Base-by-base conservation (phyloP, 2,888 invertebrate species). In the Pseudococcus longispinus region DNA sequence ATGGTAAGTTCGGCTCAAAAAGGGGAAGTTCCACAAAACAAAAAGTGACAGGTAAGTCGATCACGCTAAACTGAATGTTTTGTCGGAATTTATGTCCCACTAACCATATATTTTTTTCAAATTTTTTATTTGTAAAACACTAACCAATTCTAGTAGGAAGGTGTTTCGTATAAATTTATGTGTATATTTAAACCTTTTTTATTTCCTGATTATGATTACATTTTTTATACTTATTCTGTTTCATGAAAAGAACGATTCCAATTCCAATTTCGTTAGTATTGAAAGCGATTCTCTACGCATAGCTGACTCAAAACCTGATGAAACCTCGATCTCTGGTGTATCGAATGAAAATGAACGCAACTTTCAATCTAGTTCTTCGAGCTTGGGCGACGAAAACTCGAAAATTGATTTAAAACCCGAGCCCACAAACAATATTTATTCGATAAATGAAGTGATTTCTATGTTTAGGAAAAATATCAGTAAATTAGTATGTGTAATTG, bases 1-100 rank as follows among this genome's bases (percentile, higher is more conserved):
- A 70, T 3, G 70, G 70, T 70, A 70, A 70, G 70, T 70, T 70
- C 70, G 70, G 70, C 70, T 29, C 70, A 80, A 42, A 80, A n/a
- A 42, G 77, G 77, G 29, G 42, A 42, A 18, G 42, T 42, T 80
- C 29, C 77, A 2, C 37, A 80, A 80, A 80, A 37, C 37, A 42
- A 80, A 42, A 80, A 80, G 42, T 80, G 42, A 80, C 23, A 42
- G 77, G 77, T 80, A 80, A 80, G 77, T 80, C 8, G 8, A 20
- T 42, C 20, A 20, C 42, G 5, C 29, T 42, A 42, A 20, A 37
- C 11, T 80, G n/a, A 74, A 32, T 32, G 32, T 74, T 74, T 74
- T 74, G 74, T 37, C 74, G 74, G 74, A 60, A 60, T 55, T 55
- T 20, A 23, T 60, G 60, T 23, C 23, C 23, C 60, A 60, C 6